Base-by-base conservation (phyloP, 2,888 invertebrate genomes). In the Laothoe populi region DNA sequence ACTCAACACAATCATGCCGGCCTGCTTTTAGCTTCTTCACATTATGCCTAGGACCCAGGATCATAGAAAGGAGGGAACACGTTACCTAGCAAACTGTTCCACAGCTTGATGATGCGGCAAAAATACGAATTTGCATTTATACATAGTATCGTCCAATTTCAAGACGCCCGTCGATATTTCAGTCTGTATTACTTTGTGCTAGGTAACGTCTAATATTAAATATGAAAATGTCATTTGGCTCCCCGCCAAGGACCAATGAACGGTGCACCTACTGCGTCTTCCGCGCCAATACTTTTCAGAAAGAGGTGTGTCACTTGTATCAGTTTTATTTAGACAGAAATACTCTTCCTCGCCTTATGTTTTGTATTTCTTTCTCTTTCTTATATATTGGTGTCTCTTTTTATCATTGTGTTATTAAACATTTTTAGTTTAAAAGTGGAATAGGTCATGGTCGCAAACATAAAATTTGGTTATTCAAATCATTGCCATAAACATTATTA, bases 121-220 rank as follows among this genome's bases (percentile, higher is more conserved):
- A 26, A 26, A 4, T 5, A 31, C 5, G 8, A 31, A 31, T 4
- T 4, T 31, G 8, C 4, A 31, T 31, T 31, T 44, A 44, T 8
- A 44, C 11, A 38, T 38, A 1, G 19, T 10, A 35, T 11, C 4
- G 11, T 53, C 16, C 19, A 35, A 19, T 53, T 31, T 53, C 2
- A 4, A 48, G 31, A 26, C 11, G 31, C 5, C 49, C 49, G n/a
- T n/a, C 49, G 10, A 49, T 49, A 26, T 24, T 24, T 26, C 49
- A 26, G 16, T 19, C 13, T 45, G 16, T 19, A 44, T 59, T 31
- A 19, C 16, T 48, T 48, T 24, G 24, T 13, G 31, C 53, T 60
- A 53, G 42, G 48, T 42, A 60, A 60, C 60, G 58, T 62, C 58
- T 62, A 62, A 58, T 62, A 62, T 57, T 62, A 62, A 62, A 62